These are phyloP conservation scores for Thera britannica DNA, from an alignment of 2,888 invertebrate species.

Conservation along the genomic window DNA sequence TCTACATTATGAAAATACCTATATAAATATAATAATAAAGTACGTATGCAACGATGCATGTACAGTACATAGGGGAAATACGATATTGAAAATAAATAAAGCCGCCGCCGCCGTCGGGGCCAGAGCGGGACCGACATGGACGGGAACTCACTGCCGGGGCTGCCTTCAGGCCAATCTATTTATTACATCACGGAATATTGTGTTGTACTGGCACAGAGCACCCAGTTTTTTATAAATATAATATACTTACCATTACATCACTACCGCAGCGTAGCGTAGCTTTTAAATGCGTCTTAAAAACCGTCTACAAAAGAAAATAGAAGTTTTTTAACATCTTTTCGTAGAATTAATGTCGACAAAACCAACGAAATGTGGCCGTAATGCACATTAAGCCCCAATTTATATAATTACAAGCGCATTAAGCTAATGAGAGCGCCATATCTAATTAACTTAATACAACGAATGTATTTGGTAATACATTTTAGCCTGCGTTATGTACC, in stretches of 20 bases:
- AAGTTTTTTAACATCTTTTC: not conserved
- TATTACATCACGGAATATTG: not conserved
- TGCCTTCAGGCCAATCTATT: not conserved
- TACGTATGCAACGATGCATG: too few relatives aligned
- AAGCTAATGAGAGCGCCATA: conserved; percentile 28
- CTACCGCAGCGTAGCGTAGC: not conserved
- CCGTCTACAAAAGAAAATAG: not conserved
- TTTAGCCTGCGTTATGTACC: conserved; percentile 1
- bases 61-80: too few relatives aligned
- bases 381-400: conserved; percentile 22
- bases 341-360: too few relatives aligned
- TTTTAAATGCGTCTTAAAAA: not conserved
- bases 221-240: too few relatives aligned
- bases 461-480: conserved; percentile 3
- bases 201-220: too few relatives aligned
- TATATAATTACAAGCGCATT: conserved; percentile 28
- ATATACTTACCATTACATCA: too few relatives aligned
- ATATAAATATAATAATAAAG: too few relatives aligned
- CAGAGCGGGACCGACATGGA: too few relatives aligned
- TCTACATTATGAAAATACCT: too few relatives aligned
- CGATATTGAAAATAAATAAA: too few relatives aligned
- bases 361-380: not conserved
- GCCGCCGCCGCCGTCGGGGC: too few relatives aligned
- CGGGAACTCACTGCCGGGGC: too few relatives aligned
- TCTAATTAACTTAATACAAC: conserved; percentile 19